Evolutionary conservation across 92 coral and sea anemone species (phyloP), one percentile per base, ranked within the genome.

Genomic region (Ricordea florida): DNA sequence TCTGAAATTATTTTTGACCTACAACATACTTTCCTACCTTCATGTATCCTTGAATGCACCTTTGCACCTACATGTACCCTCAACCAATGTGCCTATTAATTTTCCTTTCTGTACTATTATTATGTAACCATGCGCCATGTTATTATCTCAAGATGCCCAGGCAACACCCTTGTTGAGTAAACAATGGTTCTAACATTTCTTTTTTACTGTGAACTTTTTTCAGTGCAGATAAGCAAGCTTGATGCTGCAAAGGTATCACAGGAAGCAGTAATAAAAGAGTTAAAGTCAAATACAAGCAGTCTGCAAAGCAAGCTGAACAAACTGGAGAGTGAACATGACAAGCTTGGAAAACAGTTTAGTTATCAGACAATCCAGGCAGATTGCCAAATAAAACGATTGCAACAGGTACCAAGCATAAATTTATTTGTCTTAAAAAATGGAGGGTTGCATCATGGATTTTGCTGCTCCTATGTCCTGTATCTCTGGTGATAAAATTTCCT

Each of bases 181-280:
- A n/a, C n/a, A n/a, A n/a, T n/a, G n/a, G n/a, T n/a, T n/a, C n/a
- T n/a, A n/a, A n/a, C n/a, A n/a, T n/a, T n/a, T n/a, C n/a, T n/a
- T n/a, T n/a, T n/a, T n/a, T n/a, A n/a, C n/a, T n/a, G n/a, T 10
- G 17, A 14, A 11, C 42, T 45, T 13, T 67, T 57, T 85, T 14
- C 66, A 91, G 97, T 76, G 73, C 79, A 53, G 47, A 82, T 83
- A 67, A 85, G 89, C 34, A 91, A 83, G 74, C 90, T 91, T 59
- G 97, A 83, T 64, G 97, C 97, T 24, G 79, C 90, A 8, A 87
- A 86, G 57, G 50, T 91, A 40, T 83, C 89, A 25, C 97, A 91
- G 59, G 97, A 91, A 43, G 81, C 89, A 34, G 74, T 68, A 17
- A 83, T 83, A 42, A 74, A 74, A 52, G 83, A 64, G 20, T 68